Conservation (phyloP, 2,888 invertebrate species). For the Meiosimyza decipiens region DNA sequence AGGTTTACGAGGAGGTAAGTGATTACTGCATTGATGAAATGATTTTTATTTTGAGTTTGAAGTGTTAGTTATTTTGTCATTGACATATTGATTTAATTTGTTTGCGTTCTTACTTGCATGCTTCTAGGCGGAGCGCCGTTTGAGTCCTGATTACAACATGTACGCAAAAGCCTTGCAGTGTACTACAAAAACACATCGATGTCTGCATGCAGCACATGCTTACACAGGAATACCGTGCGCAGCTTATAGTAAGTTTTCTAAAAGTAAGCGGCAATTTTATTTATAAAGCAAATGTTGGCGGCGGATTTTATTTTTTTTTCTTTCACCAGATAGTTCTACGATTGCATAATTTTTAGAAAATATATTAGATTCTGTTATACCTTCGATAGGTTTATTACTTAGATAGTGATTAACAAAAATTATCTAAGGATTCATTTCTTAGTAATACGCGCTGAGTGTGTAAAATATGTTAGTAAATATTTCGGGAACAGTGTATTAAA, state of each 20-base stretch:
- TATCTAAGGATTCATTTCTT: no score
- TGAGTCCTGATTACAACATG: constrained; percentile 68
- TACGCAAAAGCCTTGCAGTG: constrained; percentile 82
- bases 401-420: no score
- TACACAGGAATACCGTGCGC: constrained; percentile 87
- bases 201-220: constrained; percentile 91
- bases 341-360: no score
- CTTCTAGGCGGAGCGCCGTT: constrained; percentile 65
- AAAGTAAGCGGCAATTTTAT: constrained; percentile 20
- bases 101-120: constrained; percentile 35
- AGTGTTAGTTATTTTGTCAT: constrained; percentile 12
- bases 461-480: no score
- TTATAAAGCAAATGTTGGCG: background rate
- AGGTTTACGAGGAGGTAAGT: constrained; percentile 74
- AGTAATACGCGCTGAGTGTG: no score
- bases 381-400: no score
- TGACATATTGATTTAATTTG: constrained; percentile 20
- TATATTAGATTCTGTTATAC: no score
- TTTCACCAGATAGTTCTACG: no score
- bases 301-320: no score
- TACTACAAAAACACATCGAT: constrained; percentile 87
- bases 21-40: background rate
- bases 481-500: no score
- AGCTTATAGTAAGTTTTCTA: constrained; percentile 79
- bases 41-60: no score